phyloP scores from a whole-genome alignment of 2,797 vertebrate species.

The Dipus sagitta region DNA sequence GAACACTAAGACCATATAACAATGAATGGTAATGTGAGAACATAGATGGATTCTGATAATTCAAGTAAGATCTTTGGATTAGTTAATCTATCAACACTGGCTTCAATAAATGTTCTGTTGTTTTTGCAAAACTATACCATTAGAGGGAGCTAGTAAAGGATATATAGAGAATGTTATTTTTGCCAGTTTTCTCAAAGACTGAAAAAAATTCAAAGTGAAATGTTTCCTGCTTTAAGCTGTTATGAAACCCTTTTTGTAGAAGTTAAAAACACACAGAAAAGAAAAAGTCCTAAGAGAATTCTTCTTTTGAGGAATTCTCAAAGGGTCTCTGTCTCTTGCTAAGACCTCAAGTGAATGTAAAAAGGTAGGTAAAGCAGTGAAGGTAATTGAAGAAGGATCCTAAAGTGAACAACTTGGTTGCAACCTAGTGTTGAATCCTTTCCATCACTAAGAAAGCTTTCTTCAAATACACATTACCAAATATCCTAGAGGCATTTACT shows the following conservation, averaged over 20 bases:
- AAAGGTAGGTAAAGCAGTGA: background rate
- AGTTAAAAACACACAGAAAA: slow-evolving; percentile 25
- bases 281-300: slow-evolving; percentile 29
- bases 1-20: background rate
- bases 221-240: background rate
- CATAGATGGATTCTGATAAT: background rate
- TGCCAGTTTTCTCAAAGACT: slow-evolving; percentile 22
- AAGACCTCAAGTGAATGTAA: slow-evolving; percentile 33
- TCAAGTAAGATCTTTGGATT: background rate
- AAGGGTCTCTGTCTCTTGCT: background rate
- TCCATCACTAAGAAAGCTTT: slow-evolving; percentile 24
- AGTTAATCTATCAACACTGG: background rate
- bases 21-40: background rate
- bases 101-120: background rate
- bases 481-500: background rate
- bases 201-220: slow-evolving; percentile 50
- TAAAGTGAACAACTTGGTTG: no score
- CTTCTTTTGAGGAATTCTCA: no score
- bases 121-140: background rate
- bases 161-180: slow-evolving; percentile 29
- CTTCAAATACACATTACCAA: slow-evolving; percentile 13
- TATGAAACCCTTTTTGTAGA: slow-evolving; percentile 37
- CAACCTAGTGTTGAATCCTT: background rate
- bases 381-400: background rate
- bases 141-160: background rate